Percentiles rank a stretch among this genome's conserved stretches.
phyloP scores from a whole-genome alignment of 2,797 vertebrate genomes.

The Tokudaia tokunoshimensis region DNA sequence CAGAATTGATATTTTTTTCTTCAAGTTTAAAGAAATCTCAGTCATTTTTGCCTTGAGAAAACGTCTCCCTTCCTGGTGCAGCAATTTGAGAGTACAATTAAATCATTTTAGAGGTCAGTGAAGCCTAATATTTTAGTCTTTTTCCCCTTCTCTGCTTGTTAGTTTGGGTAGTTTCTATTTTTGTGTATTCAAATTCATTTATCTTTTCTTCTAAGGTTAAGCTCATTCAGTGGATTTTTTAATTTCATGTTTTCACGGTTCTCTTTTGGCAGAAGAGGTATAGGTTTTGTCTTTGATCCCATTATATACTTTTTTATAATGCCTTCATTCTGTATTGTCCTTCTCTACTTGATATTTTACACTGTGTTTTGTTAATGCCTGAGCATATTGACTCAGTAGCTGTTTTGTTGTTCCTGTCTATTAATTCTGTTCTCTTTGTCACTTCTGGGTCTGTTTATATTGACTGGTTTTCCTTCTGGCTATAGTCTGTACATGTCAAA shows the following conservation, averaged over 20 bases:
- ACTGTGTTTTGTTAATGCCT: constrained; percentile 1
- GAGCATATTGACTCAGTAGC: neutral
- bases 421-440: neutral
- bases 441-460: constrained; percentile 39
- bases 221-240: neutral
- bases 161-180: constrained; percentile 40
- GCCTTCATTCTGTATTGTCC: neutral
- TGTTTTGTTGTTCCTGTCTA: neutral
- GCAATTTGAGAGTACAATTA: neutral
- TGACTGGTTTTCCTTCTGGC: constrained; percentile 7
- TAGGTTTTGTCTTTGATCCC: neutral
- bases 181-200: constrained; percentile 11
- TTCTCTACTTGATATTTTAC: neutral
- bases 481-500: neutral
- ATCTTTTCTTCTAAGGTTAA: constrained; percentile 3
- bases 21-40: neutral
- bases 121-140: neutral
- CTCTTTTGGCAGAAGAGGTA: neutral
- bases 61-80: neutral
- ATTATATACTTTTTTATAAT: neutral
- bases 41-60: neutral
- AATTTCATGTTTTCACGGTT: neutral
- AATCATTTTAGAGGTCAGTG: neutral
- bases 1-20: neutral
- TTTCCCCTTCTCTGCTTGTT: neutral